These are phyloP conservation scores for Yoshiicerus persimilis DNA, from an alignment of 1,140 invertebrate species.

Conservation along the genomic window DNA sequence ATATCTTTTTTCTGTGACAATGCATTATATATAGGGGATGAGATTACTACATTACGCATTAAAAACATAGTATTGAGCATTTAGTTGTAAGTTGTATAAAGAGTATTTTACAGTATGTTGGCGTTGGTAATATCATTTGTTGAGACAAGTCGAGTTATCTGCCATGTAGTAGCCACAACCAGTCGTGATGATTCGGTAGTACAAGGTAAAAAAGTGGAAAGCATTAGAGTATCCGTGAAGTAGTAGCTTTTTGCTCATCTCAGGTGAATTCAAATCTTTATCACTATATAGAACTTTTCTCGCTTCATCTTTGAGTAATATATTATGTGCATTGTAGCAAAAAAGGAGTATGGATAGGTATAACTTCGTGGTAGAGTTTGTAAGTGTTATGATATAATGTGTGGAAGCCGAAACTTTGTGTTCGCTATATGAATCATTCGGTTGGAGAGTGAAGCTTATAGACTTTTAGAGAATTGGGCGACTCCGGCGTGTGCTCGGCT, in stretches of 20 bases:
- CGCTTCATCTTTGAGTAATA: not conserved
- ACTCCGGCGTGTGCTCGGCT: constrained; percentile 9
- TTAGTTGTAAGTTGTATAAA: too few species aligned
- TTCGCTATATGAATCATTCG: not conserved
- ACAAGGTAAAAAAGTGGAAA: not conserved
- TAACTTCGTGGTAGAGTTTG: not conserved
- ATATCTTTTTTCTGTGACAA: too few species aligned
- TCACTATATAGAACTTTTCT: not conserved
- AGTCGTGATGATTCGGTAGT: not conserved
- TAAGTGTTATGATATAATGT: too few species aligned
- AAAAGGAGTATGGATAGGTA: too few species aligned
- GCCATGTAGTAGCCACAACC: not conserved
- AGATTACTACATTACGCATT: too few species aligned
- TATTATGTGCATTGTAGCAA: not conserved
- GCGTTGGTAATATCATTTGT: too few species aligned
- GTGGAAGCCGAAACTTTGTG: too few species aligned
- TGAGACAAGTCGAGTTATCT: too few species aligned
- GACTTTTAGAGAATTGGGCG: constrained; percentile 16
- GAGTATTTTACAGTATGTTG: too few species aligned
- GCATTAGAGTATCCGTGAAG: not conserved
- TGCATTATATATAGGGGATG: too few species aligned
- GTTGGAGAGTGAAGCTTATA: not conserved
- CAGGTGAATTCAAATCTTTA: not conserved
- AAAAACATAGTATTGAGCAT: too few species aligned
- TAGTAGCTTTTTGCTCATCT: not conserved